Base-by-base conservation (phyloP, 2,113 vertebrate species). In the Andinoacara biseriatus region DNA sequence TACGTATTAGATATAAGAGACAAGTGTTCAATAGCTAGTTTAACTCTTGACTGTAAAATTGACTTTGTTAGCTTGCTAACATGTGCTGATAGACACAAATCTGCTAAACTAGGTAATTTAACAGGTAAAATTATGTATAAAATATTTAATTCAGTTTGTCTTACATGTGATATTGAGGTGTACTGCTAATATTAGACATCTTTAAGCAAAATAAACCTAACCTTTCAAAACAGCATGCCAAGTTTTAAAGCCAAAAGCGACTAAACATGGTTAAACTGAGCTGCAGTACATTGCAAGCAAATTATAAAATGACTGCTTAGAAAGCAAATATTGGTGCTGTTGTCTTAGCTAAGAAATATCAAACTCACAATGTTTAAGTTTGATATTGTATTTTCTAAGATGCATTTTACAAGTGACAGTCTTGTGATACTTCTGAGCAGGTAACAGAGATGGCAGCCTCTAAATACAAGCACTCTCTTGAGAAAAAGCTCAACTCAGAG, bases 401-500 rank as follows among this genome's bases (percentile, higher is more conserved):
- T 24, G 10, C 10, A 57, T 3, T 58, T 6, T 52, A 65, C 72
- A 26, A 76, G 11, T 49, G 24, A 60, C 4, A 5, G 24, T 49
- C 15, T 29, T 7, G 8, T 74, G 2, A 5, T 18, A 26, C 26
- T 56, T 74, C 38, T 63, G 54, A 33, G 2, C 57, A 82, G 62
- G 22, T 54, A 18, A 54, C 10, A 62, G 13, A 78, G 78, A 91
- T 92, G 90, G 61, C 80, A 7, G 77, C 59, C 24, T 56, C 56
- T 9, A 92, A 80, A 65, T 69, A 18, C 5, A 91, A 77, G 13
- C 5, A 5, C 10, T 62, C 38, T 49, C 10, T n/a, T 18, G 52
- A 31, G 59, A 89, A 77, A 56, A 86, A 81, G 52, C 9, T 20
- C 15, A 62, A 20, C 3, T 56, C 58, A 14, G 93, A 95, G 59